These are phyloP conservation scores for Mimas tiliae DNA, from an alignment of 2,888 invertebrate genomes.

Conservation along the genomic window DNA sequence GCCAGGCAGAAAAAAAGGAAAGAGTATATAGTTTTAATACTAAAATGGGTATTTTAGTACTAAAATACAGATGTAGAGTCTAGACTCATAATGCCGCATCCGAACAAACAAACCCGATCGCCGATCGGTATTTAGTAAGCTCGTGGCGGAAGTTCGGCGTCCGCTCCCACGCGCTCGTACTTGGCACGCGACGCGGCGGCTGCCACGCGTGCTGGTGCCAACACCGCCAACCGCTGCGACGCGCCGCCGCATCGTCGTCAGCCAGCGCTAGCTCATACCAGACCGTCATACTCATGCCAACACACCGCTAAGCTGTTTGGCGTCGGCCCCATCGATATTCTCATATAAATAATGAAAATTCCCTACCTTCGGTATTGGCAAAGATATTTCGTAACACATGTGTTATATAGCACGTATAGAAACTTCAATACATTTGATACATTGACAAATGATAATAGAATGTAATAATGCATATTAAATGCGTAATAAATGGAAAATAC, in stretches of 20 bases:
- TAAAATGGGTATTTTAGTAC: too few species aligned
- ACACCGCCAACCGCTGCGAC: constrained; percentile 8
- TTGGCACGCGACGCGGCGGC: constrained; percentile 65
- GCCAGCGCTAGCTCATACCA: constrained; percentile 16
- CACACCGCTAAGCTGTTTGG: constrained; percentile 1
- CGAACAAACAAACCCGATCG: neutral
- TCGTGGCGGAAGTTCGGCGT: constrained; percentile 70
- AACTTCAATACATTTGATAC: too few species aligned
- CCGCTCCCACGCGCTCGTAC: constrained; percentile 76
- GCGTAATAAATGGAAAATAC: neutral
- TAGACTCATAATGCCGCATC: constrained; percentile 6
- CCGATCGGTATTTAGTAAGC: neutral
- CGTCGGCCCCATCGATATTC: constrained; percentile 1
- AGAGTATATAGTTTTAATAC: too few species aligned
- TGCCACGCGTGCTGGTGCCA: constrained; percentile 35
- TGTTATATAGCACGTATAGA: neutral
- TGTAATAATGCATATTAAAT: too few species aligned
- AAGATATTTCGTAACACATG: constrained; percentile 13
- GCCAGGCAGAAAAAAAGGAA: too few species aligned
- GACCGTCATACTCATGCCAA: constrained; percentile 1
- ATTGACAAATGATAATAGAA: neutral
- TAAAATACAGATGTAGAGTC: neutral
- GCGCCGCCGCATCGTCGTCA: neutral
- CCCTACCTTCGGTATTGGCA: constrained; percentile 37
- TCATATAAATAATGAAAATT: constrained; percentile 47